phyloP scores from a whole-genome alignment of 2,888 invertebrate genomes.

The Melitaea athalia region DNA sequence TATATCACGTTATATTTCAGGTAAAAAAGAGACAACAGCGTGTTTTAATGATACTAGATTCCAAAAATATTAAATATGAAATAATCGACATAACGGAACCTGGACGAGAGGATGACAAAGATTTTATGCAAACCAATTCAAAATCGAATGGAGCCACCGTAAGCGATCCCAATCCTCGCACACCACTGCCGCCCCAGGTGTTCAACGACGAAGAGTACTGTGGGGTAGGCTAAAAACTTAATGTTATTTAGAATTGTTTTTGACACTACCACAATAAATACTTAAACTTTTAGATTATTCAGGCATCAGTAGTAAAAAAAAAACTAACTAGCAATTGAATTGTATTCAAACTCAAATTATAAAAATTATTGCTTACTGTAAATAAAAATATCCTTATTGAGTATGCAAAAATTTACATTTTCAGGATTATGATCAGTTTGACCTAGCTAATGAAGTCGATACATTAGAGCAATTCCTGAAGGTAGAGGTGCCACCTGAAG shows the following conservation, averaged over 20 bases:
- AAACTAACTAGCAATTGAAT: no score
- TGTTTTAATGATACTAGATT: conserved; percentile 95
- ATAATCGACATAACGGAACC: conserved; percentile 97
- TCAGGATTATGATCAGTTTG: conserved; percentile 96
- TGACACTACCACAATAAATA: no score
- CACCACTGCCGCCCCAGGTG: conserved; percentile 95
- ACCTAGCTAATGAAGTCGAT: conserved; percentile 94
- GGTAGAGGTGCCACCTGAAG: conserved; percentile 83
- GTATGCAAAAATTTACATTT: conserved; percentile 45
- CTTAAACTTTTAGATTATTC: no score
- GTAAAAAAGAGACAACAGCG: conserved; percentile 98
- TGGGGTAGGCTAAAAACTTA: conserved; percentile 88
- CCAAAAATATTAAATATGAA: conserved; percentile 94
- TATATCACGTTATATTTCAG: conserved; percentile 79
- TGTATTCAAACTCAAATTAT: no score
- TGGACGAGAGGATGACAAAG: conserved; percentile 92
- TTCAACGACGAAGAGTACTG: conserved; percentile 96
- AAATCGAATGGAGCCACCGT: conserved; percentile 88
- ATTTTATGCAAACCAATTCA: conserved; percentile 95
- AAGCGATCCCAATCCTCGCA: conserved; percentile 87
- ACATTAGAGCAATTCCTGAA: conserved; percentile 94
- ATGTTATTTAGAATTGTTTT: background rate
- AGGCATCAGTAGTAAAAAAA: no score
- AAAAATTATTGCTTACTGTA: no score
- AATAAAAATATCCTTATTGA: no score